Evolutionary conservation across 2,888 invertebrate species (phyloP).

Genomic region (Stenotaenia linearis): DNA sequence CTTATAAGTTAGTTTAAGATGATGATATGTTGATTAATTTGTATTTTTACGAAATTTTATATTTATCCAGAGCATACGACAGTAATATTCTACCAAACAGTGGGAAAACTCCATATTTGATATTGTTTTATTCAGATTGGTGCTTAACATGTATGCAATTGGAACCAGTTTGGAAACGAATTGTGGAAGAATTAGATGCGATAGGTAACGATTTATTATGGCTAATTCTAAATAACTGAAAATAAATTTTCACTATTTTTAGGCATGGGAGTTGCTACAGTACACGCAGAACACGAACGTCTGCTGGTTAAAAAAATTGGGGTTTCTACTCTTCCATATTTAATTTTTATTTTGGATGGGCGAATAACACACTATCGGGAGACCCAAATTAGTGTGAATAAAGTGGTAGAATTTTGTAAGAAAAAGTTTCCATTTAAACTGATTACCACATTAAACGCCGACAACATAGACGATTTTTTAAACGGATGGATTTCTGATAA

Average conservation of each 20-base stretch:
- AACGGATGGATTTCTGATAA: constrained; percentile 85
- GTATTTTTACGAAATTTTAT: too few species aligned
- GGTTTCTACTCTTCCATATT: constrained; percentile 71
- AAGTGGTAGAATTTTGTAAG: constrained; percentile 70
- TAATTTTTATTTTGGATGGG: constrained; percentile 76
- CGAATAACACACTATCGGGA: constrained; percentile 78
- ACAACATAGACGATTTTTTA: constrained; percentile 69
- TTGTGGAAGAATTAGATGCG: constrained; percentile 80
- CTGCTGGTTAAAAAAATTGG: constrained; percentile 70
- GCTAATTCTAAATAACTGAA: neutral
- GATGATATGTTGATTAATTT: too few species aligned
- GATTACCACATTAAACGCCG: constrained; percentile 62
- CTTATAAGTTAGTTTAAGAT: constrained; percentile 60
- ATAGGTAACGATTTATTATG: constrained; percentile 54
- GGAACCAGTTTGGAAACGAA: constrained; percentile 76
- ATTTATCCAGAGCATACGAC: constrained; percentile 76
- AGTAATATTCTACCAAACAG: constrained; percentile 80
- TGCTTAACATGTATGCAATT: constrained; percentile 86
- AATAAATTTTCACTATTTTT: constrained; percentile 44
- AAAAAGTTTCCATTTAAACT: constrained; percentile 78
- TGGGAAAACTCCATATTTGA: constrained; percentile 69
- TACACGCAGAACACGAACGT: constrained; percentile 78
- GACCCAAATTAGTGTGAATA: constrained; percentile 68
- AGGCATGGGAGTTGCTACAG: constrained; percentile 58
- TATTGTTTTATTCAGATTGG: constrained; percentile 91